Evolutionary conservation across 1,140 invertebrate genomes (phyloP).

Genomic region (Lepidurus couesii): DNA sequence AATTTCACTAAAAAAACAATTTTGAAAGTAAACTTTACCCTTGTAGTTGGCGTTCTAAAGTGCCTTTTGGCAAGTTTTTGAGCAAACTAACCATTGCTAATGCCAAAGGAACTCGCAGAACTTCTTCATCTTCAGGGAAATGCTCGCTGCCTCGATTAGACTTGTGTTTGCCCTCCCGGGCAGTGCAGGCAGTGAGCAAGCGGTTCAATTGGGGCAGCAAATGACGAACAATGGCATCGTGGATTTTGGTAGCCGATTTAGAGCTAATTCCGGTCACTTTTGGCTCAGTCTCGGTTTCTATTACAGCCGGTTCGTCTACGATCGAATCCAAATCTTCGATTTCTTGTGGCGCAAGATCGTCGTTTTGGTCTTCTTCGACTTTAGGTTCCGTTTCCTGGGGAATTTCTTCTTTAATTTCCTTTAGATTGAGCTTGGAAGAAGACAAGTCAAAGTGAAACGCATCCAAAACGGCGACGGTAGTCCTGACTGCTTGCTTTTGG

Average conservation of each 20-base stretch:
- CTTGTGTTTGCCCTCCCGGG: conserved; percentile 70
- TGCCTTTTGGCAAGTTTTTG: conserved; percentile 70
- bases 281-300: conserved; percentile 37
- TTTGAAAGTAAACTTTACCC: conserved; percentile 42
- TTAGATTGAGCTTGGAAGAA: conserved; percentile 43
- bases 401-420: conserved; percentile 44
- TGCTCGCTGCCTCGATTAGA: conserved; percentile 53
- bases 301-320: conserved; percentile 40
- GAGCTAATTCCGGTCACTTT: conserved; percentile 38
- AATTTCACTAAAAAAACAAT: conserved; percentile 25
- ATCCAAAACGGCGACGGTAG: conserved; percentile 77
- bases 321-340: conserved; percentile 40
- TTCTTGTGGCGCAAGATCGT: conserved; percentile 36
- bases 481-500: conserved; percentile 74
- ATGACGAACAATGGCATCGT: conserved; percentile 55
- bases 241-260: conserved; percentile 62
- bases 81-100: conserved; percentile 86
- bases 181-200: conserved; percentile 62
- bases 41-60: conserved; percentile 70
- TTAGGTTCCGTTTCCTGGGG: conserved; percentile 38
- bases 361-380: conserved; percentile 34
- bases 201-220: conserved; percentile 59
- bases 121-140: conserved; percentile 69
- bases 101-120: conserved; percentile 83
- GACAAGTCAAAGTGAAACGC: conserved; percentile 88